These are phyloP conservation scores for Cyclophora albipunctata DNA, from an alignment of 2,888 invertebrate species.

Conservation along the genomic window DNA sequence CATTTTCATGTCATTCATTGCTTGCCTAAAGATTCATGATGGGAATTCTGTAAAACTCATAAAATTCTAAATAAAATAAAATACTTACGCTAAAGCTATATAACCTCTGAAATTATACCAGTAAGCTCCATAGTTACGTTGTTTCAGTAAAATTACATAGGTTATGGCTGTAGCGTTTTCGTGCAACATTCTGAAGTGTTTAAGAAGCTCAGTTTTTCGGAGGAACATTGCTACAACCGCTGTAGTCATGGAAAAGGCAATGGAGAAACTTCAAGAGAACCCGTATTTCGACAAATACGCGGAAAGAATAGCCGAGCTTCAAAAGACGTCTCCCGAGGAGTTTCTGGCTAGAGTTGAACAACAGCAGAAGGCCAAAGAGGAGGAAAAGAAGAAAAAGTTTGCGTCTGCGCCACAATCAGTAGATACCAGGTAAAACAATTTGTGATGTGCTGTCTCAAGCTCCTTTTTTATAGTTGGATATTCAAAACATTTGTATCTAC, in stretches of 20 bases:
- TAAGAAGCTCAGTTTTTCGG: too few species aligned
- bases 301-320: slow-evolving; percentile 81
- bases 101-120: too few species aligned
- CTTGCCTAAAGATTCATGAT: too few species aligned
- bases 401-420: slow-evolving; percentile 28
- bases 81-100: too few species aligned
- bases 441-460: not conserved
- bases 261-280: slow-evolving; percentile 78
- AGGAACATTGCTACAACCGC: slow-evolving; percentile 51
- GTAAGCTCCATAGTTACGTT: too few species aligned
- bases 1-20: too few species aligned
- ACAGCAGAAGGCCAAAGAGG: slow-evolving; percentile 46
- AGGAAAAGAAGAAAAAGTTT: slow-evolving; percentile 49
- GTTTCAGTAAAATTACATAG: too few species aligned
- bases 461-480: not conserved
- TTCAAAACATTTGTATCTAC: not conserved
- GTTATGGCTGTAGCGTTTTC: not conserved
- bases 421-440: slow-evolving; percentile 44
- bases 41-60: too few species aligned
- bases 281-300: slow-evolving; percentile 90
- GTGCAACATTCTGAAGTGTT: too few species aligned
- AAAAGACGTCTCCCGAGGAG: slow-evolving; percentile 84
- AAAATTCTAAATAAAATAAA: too few species aligned
- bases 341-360: slow-evolving; percentile 79
- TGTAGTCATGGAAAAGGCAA: slow-evolving; percentile 56